Base-by-base conservation (phyloP, 2,797 vertebrate genomes). In the Pygocentrus nattereri region DNA sequence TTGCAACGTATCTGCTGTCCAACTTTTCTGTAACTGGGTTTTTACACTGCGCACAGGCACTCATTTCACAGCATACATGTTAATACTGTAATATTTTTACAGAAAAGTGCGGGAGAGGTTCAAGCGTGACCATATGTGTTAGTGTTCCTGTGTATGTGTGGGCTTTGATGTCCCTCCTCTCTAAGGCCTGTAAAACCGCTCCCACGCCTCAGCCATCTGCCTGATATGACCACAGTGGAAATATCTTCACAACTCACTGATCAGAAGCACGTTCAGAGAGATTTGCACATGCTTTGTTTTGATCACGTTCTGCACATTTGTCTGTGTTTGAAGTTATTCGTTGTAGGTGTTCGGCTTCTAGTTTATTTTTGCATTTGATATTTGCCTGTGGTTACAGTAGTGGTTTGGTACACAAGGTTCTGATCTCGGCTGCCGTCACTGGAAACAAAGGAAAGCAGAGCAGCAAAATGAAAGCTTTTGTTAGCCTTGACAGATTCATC, bases 121-220 rank as follows among this genome's bases (percentile, higher is more conserved):
- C 52, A 74, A 61, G 56, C 65, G 80, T 54, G 77, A 72, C 52
- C 44, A 79, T 76, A 64, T 77, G 84, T 67, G 30, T 16, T 21
- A 50, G 41, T n/a, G 58, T 49, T 15, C 12, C 38, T 71, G 68
- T 34, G 49, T 56, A 71, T 58, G 73, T 25, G 73, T 27, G 49
- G 7, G 41, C 41, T 7, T 44, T 44, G 41, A 44, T 41, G 62
- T 68, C 27, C 61, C 52, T 79, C 68, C 49, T 79, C 41, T 38
- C 23, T 18, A 54, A 56, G 38, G 21, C 78, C 21, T 80, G 62
- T 65, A 18, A 50, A 80, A 38, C 44, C 56, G 52, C 70, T 74
- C 70, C 78, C 50, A 56, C 31, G 59, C 50, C 65, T 80, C 69
- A 61, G 62, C 79, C 79, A 80, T 80, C 79, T 80, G 79, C 68